Evolutionary conservation across 2,797 vertebrate species (phyloP).

Genomic region (Bufotes viridis): DNA sequence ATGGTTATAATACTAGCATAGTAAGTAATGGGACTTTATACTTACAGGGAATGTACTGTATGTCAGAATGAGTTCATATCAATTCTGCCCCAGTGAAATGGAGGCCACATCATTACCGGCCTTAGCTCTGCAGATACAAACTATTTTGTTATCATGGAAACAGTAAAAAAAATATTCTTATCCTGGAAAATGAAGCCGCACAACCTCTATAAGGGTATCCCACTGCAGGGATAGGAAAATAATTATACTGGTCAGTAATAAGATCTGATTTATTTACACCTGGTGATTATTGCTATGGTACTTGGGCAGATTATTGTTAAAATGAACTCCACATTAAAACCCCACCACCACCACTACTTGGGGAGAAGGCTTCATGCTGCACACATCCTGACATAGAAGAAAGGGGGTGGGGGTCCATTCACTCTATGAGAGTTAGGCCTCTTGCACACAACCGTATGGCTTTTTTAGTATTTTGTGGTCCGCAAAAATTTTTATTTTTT

Average conservation of each 20-base stretch:
- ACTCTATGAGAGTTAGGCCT: too few species aligned
- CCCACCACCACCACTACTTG: too few species aligned
- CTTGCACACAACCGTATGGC: too few species aligned
- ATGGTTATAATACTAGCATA: background rate
- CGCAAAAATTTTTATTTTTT: too few species aligned
- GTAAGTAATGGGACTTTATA: background rate
- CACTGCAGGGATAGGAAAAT: background rate
- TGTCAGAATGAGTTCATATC: background rate
- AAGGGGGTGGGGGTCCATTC: too few species aligned
- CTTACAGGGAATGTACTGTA: background rate
- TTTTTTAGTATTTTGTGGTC: too few species aligned
- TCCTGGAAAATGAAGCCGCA: background rate
- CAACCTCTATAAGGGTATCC: background rate
- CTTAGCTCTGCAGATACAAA: background rate
- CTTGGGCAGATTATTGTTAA: background rate
- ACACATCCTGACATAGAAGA: too few species aligned
- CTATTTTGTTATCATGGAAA: background rate
- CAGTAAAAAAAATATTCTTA: background rate
- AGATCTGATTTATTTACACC: background rate
- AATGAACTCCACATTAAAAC: background rate
- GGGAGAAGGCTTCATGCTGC: too few species aligned
- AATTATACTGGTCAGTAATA: background rate
- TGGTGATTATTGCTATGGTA: background rate
- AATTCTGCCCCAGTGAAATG: background rate
- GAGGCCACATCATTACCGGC: background rate